These are phyloP conservation scores for Drosophila ironensis DNA, from an alignment of 1,140 invertebrate species.

Conservation along the genomic window DNA sequence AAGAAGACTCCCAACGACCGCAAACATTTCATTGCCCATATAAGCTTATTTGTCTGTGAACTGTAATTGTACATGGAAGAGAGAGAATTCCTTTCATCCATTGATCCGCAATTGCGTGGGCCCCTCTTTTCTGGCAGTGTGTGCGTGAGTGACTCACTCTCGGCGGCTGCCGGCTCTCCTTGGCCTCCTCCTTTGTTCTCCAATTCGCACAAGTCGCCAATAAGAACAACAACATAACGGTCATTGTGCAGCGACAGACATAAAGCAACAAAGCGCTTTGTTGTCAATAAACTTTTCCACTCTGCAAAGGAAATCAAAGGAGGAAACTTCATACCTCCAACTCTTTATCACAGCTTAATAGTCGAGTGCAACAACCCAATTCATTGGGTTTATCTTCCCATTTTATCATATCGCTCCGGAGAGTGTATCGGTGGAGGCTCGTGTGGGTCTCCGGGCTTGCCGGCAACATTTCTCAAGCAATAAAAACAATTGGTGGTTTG, in stretches of 20 bases:
- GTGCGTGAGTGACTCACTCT: slow-evolving; percentile 55
- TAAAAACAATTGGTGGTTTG: no score
- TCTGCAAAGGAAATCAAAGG: slow-evolving; percentile 8
- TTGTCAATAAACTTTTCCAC: no score
- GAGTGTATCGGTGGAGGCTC: background rate
- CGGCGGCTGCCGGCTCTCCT: slow-evolving; percentile 11
- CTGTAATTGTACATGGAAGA: slow-evolving; percentile 38
- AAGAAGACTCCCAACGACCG: slow-evolving; percentile 61
- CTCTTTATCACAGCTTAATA: slow-evolving; percentile 52
- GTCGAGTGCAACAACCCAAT: slow-evolving; percentile 28
- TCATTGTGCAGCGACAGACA: slow-evolving; percentile 46
- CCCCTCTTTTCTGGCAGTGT: slow-evolving; percentile 11
- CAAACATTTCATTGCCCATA: slow-evolving; percentile 74
- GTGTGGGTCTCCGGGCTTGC: slow-evolving; percentile 25
- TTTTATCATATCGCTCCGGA: slow-evolving; percentile 10
- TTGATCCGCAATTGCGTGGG: slow-evolving; percentile 57
- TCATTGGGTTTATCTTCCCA: slow-evolving; percentile 33
- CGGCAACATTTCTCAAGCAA: slow-evolving; percentile 21
- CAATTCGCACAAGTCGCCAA: slow-evolving; percentile 48
- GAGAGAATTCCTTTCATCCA: slow-evolving; percentile 47
- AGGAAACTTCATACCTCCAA: slow-evolving; percentile 27
- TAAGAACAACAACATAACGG: slow-evolving; percentile 63
- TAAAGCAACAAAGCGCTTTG: no score
- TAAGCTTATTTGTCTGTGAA: slow-evolving; percentile 63
- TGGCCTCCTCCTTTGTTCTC: slow-evolving; percentile 50